Evolutionary conservation across 2,797 vertebrate genomes (phyloP).

Genomic region (Bufotes viridis): DNA sequence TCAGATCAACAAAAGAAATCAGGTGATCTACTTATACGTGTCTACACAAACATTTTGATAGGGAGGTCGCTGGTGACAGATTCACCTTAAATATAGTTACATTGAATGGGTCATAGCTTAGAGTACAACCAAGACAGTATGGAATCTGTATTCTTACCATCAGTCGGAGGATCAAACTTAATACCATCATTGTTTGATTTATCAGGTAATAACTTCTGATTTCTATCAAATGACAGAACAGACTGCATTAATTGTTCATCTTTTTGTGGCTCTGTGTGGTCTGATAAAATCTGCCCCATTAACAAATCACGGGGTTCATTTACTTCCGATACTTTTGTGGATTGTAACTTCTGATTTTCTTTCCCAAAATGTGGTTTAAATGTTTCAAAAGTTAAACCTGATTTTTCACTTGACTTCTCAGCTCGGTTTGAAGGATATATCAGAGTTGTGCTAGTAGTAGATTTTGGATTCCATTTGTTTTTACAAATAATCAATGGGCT

Average conservation of each 20-base stretch:
- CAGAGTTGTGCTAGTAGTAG: slow-evolving; percentile 64
- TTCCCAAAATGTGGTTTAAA: slow-evolving; percentile 74
- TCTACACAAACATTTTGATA: too few species aligned
- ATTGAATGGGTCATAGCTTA: neutral
- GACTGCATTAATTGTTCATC: slow-evolving; percentile 54
- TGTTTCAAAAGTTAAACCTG: slow-evolving; percentile 71
- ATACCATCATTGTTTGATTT: slow-evolving; percentile 30
- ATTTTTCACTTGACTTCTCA: slow-evolving; percentile 70
- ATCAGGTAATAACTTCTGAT: slow-evolving; percentile 41
- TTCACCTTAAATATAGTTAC: neutral
- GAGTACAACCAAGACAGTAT: neutral
- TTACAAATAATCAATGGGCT: slow-evolving; percentile 65
- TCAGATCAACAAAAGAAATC: too few species aligned
- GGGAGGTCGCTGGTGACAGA: too few species aligned
- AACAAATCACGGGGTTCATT: slow-evolving; percentile 57
- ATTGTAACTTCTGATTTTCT: slow-evolving; percentile 60
- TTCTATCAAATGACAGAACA: slow-evolving; percentile 55
- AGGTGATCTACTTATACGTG: too few species aligned
- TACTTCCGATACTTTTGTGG: slow-evolving; percentile 38
- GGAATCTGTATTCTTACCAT: slow-evolving; percentile 65
- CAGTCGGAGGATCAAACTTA: slow-evolving; percentile 61
- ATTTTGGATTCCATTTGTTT: slow-evolving; percentile 65
- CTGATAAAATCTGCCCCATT: slow-evolving; percentile 50
- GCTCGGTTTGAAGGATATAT: slow-evolving; percentile 63
- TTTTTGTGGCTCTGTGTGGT: slow-evolving; percentile 53